Conservation (phyloP, 2,113 vertebrate species). For the Passerina amoena region DNA sequence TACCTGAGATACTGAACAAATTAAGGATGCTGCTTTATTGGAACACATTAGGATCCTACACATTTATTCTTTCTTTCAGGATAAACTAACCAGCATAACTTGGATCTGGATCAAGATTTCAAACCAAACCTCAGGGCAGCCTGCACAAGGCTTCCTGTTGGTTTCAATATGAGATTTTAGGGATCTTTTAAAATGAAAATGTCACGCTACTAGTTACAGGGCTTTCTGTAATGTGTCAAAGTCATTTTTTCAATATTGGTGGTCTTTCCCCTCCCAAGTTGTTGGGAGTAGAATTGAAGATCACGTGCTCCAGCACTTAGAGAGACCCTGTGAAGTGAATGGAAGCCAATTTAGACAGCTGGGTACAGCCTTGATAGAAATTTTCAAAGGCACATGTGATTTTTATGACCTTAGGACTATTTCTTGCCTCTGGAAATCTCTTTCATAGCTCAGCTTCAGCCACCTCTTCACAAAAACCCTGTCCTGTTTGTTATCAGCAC, state of each 20-base stretch:
- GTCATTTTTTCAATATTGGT: not conserved
- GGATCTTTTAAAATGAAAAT: not conserved
- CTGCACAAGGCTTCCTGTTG: not conserved
- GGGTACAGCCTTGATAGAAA: not conserved
- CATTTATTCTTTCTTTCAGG: not conserved
- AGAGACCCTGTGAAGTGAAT: slow-evolving; percentile 10
- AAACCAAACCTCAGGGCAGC: not conserved
- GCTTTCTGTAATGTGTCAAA: not conserved
- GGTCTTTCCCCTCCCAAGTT: not conserved
- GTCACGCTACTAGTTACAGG: not conserved
- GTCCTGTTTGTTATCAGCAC: not conserved
- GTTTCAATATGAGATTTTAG: not conserved
- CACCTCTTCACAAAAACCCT: not conserved
- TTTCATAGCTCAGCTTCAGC: not conserved
- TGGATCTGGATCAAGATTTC: not conserved
- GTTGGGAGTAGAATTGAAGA: not conserved
- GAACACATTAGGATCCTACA: not conserved
- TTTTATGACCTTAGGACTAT: not conserved
- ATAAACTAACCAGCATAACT: not conserved
- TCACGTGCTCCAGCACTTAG: not conserved
- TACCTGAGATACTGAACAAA: not conserved
- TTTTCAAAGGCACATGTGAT: not conserved
- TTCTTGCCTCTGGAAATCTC: not conserved
- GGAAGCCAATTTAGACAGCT: not conserved
- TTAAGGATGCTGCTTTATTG: not conserved